Evolutionary conservation across 1,140 invertebrate species (phyloP), one percentile per base, ranked within the genome.

Genomic region (Drosophila hydei): DNA sequence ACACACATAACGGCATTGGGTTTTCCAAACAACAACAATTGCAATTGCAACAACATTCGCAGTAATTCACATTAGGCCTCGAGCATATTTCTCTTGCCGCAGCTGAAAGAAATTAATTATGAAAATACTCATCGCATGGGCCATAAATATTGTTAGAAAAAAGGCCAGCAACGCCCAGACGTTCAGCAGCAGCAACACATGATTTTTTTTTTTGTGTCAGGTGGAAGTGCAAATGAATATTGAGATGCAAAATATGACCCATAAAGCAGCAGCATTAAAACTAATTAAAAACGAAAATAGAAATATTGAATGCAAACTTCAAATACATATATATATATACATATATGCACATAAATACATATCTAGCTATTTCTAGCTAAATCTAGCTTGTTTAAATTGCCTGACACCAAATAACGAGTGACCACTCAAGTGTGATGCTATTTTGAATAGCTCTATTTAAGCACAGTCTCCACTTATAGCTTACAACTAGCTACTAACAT

Each of bases 131-230:
- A 59, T 56, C 48, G 70, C 55, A 30, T 55, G 54, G 25, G 33
- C 48, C 25, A 55, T 67, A 72, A 72, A 72, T 68, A 72, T 65
- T 50, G 36, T 50, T 65, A 56, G 36, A 67, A 38, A 67, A 65
- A 47, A 59, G n/a, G 0, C 16, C 16, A 54, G 40, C 36, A 52
- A 67, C 52, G 63, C 62, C 62, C 38, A 68, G 63, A 54, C 38
- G 11, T 8, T 50, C 33, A 40, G 23, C 60, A 69, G 23, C 52
- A 45, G 38, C 36, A 54, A 27, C 23, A 30, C 47, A 72, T 65
- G 19, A 51, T 48, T 69, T 74, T 83, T 69, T 74, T 83, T 67
- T 84, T 58, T 76, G 72, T 77, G 50, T 72, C 74, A 65, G 51
- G 61, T 73, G 56, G 64, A 73, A 61, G 71, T 59, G 21, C 48